Evolutionary conservation across 1,140 invertebrate genomes (phyloP).

Genomic region (Ceratina australensis): DNA sequence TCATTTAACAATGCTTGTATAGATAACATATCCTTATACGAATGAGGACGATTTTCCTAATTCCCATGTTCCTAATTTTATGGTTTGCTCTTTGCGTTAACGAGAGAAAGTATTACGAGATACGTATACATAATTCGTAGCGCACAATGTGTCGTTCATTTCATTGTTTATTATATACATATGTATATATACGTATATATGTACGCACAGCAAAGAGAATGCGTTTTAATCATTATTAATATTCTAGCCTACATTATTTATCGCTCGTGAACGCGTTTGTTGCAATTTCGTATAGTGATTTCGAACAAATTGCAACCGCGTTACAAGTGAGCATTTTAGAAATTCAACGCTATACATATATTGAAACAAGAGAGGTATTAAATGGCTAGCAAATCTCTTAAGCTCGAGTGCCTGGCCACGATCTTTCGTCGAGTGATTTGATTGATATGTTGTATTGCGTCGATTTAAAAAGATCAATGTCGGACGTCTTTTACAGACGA

Average conservation of each 20-base stretch:
- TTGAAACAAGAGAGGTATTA: slow-evolving; percentile 1
- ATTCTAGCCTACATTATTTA: slow-evolving; percentile 28
- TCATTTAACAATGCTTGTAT: slow-evolving; percentile 8
- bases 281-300: too few species aligned
- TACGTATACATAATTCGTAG: slow-evolving; percentile 27
- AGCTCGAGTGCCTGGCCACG: neutral
- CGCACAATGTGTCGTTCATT: slow-evolving; percentile 39
- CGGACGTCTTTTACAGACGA: neutral
- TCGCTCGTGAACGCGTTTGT: slow-evolving; percentile 6
- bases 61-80: slow-evolving; percentile 42
- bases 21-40: slow-evolving; percentile 1
- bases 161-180: slow-evolving; percentile 25
- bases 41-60: slow-evolving; percentile 33
- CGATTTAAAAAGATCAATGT: neutral
- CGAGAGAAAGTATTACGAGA: slow-evolving; percentile 27
- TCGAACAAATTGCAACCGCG: neutral
- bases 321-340: neutral
- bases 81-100: slow-evolving; percentile 34
- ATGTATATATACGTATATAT: slow-evolving; percentile 8
- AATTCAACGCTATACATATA: neutral
- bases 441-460: neutral
- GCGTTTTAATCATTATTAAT: slow-evolving; percentile 2
- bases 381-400: slow-evolving; percentile 5
- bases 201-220: slow-evolving; percentile 10
- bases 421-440: neutral